Percentiles rank a stretch among this genome's conserved stretches.
Evolutionary conservation across 2,888 invertebrate species (phyloP).

Genomic region (Trichogramma evanescens): DNA sequence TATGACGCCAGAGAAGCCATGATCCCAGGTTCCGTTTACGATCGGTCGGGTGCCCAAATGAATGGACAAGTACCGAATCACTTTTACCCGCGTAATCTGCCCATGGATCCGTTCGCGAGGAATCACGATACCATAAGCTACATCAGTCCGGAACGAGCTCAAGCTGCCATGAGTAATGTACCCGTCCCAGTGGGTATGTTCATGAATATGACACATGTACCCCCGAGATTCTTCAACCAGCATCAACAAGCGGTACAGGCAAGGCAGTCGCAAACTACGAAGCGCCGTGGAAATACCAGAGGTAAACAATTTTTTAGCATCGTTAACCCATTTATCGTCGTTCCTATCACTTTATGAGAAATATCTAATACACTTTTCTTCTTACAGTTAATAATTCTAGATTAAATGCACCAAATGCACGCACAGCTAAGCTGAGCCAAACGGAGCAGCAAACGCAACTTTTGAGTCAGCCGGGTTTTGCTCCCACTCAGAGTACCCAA

Average conservation of each 20-base stretch:
- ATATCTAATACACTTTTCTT: no score
- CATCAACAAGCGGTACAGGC: conserved; percentile 63
- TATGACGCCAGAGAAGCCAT: conserved; percentile 94
- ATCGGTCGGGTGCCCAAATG: conserved; percentile 53
- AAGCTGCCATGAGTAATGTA: conserved; percentile 68
- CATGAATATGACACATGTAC: conserved; percentile 79
- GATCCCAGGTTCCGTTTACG: conserved; percentile 89
- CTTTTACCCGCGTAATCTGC: conserved; percentile 46
- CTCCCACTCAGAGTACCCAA: conserved; percentile 48
- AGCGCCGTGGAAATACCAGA: conserved; percentile 29
- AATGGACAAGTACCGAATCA: conserved; percentile 44
- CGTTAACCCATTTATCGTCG: no score
- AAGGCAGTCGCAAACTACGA: conserved; percentile 47
- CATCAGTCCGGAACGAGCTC: conserved; percentile 78
- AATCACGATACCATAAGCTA: conserved; percentile 88
- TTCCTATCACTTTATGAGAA: no score
- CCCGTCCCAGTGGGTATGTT: conserved; percentile 93
- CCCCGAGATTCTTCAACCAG: conserved; percentile 69
- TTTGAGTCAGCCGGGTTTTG: conserved; percentile 51
- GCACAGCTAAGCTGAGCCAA: conserved; percentile 51
- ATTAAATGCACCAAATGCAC: conserved; percentile 21
- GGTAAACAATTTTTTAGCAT: conserved; percentile 15
- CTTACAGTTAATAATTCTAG: no score
- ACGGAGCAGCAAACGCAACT: conserved; percentile 69
- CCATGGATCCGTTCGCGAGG: conserved; percentile 59